These are phyloP conservation scores for Thalassaphorura encarpata DNA, from an alignment of 1,140 invertebrate genomes.

Conservation along the genomic window DNA sequence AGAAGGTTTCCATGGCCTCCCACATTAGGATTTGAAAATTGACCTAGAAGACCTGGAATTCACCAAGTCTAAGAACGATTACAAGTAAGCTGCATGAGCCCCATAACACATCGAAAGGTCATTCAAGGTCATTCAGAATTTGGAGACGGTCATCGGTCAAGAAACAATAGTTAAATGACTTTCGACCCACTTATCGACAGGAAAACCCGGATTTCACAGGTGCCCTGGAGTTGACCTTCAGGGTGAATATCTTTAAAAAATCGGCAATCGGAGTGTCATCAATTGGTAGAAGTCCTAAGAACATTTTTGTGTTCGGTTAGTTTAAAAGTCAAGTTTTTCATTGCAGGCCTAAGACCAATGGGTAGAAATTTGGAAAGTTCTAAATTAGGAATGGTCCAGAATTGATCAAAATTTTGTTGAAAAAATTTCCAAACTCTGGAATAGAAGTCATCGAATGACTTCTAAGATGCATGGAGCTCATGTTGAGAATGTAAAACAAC, in stretches of 20 bases:
- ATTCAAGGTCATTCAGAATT: not conserved
- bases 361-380: not conserved
- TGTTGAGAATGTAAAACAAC: not conserved
- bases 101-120: not conserved
- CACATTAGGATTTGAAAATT: not conserved
- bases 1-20: not conserved
- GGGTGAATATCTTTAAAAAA: not conserved
- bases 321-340: not conserved
- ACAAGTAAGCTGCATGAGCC: not conserved
- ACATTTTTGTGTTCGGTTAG: conserved; percentile 3
- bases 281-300: not conserved
- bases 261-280: not conserved
- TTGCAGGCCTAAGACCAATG: not conserved
- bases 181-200: not conserved
- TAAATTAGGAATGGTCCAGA: conserved; percentile 2
- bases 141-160: not conserved
- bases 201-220: not conserved
- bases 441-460: not conserved
- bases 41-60: not conserved
- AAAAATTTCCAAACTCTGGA: not conserved
- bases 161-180: not conserved
- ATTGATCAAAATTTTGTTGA: not conserved
- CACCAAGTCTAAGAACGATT: not conserved
- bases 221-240: not conserved
- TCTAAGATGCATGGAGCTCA: not conserved